phyloP scores from a whole-genome alignment of 2,113 vertebrate genomes.

The Ramphastos sulfuratus region DNA sequence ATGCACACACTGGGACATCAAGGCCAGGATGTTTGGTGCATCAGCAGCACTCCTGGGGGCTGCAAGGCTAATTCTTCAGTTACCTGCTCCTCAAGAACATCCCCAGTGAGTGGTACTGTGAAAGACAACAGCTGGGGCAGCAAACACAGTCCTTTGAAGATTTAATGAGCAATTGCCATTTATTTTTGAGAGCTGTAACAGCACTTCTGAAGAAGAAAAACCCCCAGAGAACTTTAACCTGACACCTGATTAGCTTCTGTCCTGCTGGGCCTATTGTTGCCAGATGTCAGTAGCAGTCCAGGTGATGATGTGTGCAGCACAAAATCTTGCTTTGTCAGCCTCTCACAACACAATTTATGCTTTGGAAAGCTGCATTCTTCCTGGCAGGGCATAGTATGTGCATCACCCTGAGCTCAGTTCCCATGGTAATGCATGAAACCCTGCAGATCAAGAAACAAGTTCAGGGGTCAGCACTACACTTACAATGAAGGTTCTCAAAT shows the following conservation, averaged over 20 bases:
- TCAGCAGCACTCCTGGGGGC: background rate
- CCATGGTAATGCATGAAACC: background rate
- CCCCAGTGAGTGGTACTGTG: background rate
- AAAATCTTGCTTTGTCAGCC: background rate
- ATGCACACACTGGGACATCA: background rate
- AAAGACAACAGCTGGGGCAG: conserved; percentile 1
- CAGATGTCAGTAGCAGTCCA: background rate
- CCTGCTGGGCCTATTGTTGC: background rate
- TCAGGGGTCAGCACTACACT: background rate
- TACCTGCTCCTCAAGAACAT: background rate
- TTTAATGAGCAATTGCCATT: conserved; percentile 16
- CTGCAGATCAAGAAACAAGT: background rate
- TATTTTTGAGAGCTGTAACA: background rate
- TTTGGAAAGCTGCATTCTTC: background rate
- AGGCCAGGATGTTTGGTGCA: background rate
- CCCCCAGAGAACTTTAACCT: background rate
- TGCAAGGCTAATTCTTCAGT: background rate
- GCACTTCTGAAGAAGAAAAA: background rate
- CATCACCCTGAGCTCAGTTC: background rate
- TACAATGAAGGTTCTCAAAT: background rate
- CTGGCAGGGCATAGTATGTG: background rate
- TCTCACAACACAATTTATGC: background rate
- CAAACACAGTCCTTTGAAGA: background rate
- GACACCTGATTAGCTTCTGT: background rate
- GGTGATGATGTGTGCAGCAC: background rate